Conservation (phyloP, 2,113 vertebrate genomes). For the Agelaius phoeniceus region DNA sequence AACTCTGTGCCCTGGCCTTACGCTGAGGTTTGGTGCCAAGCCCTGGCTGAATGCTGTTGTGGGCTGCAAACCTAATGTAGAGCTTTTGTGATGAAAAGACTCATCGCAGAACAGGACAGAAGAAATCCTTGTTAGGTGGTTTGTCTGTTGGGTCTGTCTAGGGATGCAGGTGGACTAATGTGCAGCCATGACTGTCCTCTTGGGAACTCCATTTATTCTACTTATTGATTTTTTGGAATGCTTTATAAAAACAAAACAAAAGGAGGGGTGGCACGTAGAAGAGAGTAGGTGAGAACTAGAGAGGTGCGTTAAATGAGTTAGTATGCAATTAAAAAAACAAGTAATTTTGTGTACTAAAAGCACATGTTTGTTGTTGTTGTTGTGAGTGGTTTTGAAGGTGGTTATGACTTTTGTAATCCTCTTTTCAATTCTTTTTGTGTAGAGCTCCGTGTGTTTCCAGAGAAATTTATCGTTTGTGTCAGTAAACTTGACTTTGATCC, state of each 20-base stretch:
- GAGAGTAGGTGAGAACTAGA: background rate
- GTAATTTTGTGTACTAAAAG: background rate
- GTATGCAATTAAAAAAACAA: background rate
- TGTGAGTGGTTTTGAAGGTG: background rate
- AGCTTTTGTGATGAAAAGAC: background rate
- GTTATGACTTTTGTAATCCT: constrained; percentile 26
- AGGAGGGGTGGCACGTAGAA: background rate
- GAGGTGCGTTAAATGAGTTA: background rate
- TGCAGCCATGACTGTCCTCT: background rate
- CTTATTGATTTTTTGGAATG: background rate
- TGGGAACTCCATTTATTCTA: background rate
- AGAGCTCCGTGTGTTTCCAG: constrained; percentile 91
- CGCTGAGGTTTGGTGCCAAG: background rate
- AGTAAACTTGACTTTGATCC: constrained; percentile 77
- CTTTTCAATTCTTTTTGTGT: background rate
- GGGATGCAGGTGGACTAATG: constrained; percentile 12
- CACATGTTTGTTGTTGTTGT: background rate
- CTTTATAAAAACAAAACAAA: background rate
- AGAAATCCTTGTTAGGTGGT: background rate
- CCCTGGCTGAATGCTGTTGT: background rate
- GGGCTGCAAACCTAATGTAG: background rate
- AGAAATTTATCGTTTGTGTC: constrained; percentile 88
- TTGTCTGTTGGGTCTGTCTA: background rate
- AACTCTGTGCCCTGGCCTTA: background rate
- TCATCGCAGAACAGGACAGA: background rate